Percentiles rank a stretch among this genome's conserved stretches.
These are phyloP conservation scores for Cyclura pinguis DNA, from an alignment of 2,797 vertebrate genomes.

Conservation along the genomic window DNA sequence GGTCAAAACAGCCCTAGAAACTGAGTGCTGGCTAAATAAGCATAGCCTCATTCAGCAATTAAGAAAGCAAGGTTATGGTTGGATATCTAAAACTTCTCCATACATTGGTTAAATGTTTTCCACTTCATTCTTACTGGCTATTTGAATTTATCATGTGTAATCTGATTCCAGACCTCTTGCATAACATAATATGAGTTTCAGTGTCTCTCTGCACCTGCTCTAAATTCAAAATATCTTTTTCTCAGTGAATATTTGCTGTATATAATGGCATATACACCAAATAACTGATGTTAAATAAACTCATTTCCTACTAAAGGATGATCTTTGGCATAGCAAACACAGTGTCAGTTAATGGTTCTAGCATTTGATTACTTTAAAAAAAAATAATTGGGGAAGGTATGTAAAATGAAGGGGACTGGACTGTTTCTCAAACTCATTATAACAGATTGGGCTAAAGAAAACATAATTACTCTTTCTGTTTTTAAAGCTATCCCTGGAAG, in stretches of 20 bases:
- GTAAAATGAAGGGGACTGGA: slow-evolving; percentile 11
- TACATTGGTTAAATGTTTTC: slow-evolving; percentile 37
- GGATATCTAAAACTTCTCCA: slow-evolving; percentile 56
- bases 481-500: background rate
- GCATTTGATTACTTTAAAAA: background rate
- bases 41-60: background rate
- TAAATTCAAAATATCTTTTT: slow-evolving; percentile 59
- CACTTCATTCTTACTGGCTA: slow-evolving; percentile 59
- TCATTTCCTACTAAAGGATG: slow-evolving; percentile 37
- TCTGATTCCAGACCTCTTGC: slow-evolving; percentile 48
- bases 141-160: slow-evolving; percentile 61
- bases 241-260: slow-evolving; percentile 1
- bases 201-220: slow-evolving; percentile 67
- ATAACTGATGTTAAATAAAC: slow-evolving; percentile 52
- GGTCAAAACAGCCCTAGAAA: slow-evolving; percentile 60
- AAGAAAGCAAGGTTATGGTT: slow-evolving; percentile 62
- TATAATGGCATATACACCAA: slow-evolving; percentile 5
- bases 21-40: slow-evolving; percentile 61
- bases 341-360: background rate
- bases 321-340: slow-evolving; percentile 34
- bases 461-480: slow-evolving; percentile 5
- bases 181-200: slow-evolving; percentile 62
- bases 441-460: background rate
- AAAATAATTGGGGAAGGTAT: background rate
- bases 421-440: slow-evolving; percentile 45